These are phyloP conservation scores for Gonatopus flavifemur DNA, from an alignment of 1,140 invertebrate genomes.

Conservation along the genomic window DNA sequence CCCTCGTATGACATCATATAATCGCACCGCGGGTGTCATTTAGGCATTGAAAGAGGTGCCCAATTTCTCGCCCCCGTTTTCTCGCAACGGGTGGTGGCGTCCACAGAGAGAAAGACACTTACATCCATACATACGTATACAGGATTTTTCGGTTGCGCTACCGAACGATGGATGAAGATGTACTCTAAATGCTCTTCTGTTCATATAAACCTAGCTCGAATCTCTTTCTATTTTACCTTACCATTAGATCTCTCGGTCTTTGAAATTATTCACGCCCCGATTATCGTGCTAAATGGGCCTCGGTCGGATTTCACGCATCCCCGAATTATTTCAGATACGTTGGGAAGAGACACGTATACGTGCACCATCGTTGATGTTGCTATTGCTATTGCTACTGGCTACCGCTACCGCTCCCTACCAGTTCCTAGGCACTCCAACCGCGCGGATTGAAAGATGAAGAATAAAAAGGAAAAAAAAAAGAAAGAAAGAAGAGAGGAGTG, in stretches of 20 bases:
- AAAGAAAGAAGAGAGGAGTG: no score
- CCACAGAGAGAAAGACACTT: no score
- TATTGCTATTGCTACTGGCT: no score
- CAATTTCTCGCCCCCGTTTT: slow-evolving; percentile 50
- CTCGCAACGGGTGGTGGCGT: slow-evolving; percentile 40
- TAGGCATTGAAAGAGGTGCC: slow-evolving; percentile 37
- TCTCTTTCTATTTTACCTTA: slow-evolving; percentile 14
- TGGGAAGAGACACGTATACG: slow-evolving; percentile 18
- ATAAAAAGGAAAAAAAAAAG: no score
- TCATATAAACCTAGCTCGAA: slow-evolving; percentile 1
- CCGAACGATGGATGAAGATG: slow-evolving; percentile 9
- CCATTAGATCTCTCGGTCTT: slow-evolving; percentile 1
- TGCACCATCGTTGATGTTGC: no score
- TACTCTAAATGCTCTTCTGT: slow-evolving; percentile 2
- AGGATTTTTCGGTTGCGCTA: slow-evolving; percentile 15
- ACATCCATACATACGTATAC: no score
- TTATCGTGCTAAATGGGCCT: slow-evolving; percentile 48
- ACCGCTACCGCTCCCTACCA: no score
- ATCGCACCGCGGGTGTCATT: slow-evolving; percentile 50
- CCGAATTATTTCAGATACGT: slow-evolving; percentile 45
- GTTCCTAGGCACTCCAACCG: no score
- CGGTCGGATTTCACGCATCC: slow-evolving; percentile 52
- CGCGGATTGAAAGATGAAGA: no score
- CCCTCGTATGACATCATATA: slow-evolving; percentile 25
- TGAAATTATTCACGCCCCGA: slow-evolving; percentile 49